Conservation (phyloP, 2,113 vertebrate species). For the Ceratotherium simum region DNA sequence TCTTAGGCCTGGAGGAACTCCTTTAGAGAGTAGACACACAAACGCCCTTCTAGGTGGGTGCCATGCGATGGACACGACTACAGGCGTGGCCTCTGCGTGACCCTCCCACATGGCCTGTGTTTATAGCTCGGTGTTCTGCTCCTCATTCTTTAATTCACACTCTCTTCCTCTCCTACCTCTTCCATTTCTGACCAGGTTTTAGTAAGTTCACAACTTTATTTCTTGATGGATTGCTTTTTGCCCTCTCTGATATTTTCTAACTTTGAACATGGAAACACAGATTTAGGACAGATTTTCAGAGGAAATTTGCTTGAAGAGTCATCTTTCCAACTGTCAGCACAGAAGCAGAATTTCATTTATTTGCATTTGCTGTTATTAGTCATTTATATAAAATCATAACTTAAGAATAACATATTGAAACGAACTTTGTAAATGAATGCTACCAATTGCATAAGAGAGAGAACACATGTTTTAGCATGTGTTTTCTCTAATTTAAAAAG, state of each 20-base stretch:
- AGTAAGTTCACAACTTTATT: neutral
- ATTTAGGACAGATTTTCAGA: neutral
- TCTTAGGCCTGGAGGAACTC: neutral
- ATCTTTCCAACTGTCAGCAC: neutral
- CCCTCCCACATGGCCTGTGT: no score
- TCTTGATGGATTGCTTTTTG: neutral
- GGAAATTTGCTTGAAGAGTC: neutral
- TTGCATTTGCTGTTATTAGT: neutral
- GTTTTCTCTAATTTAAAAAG: neutral
- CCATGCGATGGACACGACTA: fast-evolving
- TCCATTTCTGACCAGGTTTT: neutral
- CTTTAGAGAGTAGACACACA: neutral
- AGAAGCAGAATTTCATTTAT: neutral
- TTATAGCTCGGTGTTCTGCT: neutral
- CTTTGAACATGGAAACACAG: neutral
- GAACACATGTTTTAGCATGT: neutral
- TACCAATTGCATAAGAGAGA: neutral
- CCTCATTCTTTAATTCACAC: neutral
- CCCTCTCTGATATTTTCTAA: neutral
- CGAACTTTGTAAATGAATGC: neutral
- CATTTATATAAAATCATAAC: neutral
- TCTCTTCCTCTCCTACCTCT: neutral
- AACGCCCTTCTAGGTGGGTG: neutral
- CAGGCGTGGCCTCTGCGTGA: fast-evolving
- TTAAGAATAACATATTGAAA: neutral